These are phyloP conservation scores for Sacculina carcini DNA, from an alignment of 2,888 invertebrate genomes.

Conservation along the genomic window DNA sequence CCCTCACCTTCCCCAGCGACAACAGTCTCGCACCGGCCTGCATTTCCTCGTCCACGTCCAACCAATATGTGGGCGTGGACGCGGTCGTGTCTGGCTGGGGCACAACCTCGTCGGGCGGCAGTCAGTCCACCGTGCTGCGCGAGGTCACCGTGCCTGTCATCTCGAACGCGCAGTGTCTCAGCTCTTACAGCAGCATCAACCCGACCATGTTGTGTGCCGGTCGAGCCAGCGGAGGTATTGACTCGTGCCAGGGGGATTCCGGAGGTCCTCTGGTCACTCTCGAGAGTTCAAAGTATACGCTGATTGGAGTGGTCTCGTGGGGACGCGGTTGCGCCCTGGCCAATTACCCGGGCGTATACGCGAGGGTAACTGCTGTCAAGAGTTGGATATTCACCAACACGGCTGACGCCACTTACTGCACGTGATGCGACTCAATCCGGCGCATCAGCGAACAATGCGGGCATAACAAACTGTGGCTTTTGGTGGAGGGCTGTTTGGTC, in stretches of 20 bases:
- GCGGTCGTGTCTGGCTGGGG: constrained; percentile 7
- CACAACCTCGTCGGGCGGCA: background rate
- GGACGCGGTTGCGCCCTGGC: constrained; percentile 1
- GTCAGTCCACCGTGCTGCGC: background rate
- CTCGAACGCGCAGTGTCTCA: background rate
- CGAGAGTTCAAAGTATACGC: background rate
- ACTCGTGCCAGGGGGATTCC: constrained; percentile 7
- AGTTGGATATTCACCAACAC: background rate
- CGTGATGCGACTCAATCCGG: no score
- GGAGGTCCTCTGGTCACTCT: background rate
- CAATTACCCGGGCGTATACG: constrained; percentile 4
- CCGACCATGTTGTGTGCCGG: constrained; percentile 8
- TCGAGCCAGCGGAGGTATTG: background rate
- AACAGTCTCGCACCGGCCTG: constrained; percentile 6
- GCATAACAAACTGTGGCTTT: no score
- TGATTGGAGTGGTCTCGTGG: constrained; percentile 4
- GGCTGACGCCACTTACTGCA: background rate
- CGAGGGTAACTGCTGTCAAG: background rate
- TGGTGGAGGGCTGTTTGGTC: no score
- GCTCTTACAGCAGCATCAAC: background rate
- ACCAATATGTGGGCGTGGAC: background rate
- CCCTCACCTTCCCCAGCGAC: background rate
- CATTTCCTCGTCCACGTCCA: background rate
- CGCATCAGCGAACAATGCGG: no score
- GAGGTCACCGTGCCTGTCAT: constrained; percentile 7